Base-by-base conservation (phyloP, 1,140 invertebrate genomes). In the Psilanteris sp. region DNA sequence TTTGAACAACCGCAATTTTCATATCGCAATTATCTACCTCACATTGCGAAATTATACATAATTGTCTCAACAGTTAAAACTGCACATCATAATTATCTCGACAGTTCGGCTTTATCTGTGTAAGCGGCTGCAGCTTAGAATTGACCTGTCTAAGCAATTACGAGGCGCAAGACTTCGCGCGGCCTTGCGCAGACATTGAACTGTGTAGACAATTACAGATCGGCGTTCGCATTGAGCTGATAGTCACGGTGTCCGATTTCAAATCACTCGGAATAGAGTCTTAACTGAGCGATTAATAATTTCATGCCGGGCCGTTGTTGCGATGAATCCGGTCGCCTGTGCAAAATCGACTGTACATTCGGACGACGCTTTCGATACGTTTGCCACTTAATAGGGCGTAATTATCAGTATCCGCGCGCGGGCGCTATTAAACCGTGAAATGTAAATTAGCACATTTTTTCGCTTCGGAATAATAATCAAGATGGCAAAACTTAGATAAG, bases 71-170 rank as follows among this genome's bases (percentile, higher is more conserved):
- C 46, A 34, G 37, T 27, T 64, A 26, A 64, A 52, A 55, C 32
- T 32, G 1, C 32, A 43, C 22, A 16, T 57, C 55, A 68, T 75
- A 54, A 62, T 68, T 62, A 55, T 43, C 27, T 26, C 41, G 61
- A 73, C 59, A 54, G 48, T 24, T 37, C 26, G n/a, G 20, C 18
- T 59, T 46, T 59, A 44, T 67, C 20, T 32, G 16, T 43, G 10
- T 44, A 44, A 48, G 16, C 14, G 27, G 14, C 16, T 37, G 14
- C 36, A 18, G 61, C 37, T 20, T 27, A 32, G 50, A 39, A 46
- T 67, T 48, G 62, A 55, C 50, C 62, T 55, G 62, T 67, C 48
- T 46, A 67, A 55, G 62, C 62, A 55, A 67, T 55, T 55, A 46
- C 62, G 13, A 11, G 7, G 18, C 15, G 39, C 32, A 64, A 41